These are phyloP conservation scores for Caracal caracal DNA, from an alignment of 2,113 vertebrate species.

Conservation along the genomic window DNA sequence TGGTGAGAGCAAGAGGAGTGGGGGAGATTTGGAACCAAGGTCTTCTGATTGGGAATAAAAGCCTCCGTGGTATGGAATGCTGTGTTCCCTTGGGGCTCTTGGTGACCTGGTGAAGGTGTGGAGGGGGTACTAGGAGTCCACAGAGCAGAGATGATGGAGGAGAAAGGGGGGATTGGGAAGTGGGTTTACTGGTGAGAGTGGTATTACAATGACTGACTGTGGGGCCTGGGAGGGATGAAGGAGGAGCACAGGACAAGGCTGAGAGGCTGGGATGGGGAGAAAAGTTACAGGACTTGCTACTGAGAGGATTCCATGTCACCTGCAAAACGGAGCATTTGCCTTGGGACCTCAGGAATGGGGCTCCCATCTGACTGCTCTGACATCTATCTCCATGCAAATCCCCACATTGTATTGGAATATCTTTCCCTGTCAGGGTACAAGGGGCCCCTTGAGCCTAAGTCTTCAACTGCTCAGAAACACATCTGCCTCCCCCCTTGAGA, in stretches of 20 bases:
- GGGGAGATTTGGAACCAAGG: not conserved
- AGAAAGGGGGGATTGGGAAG: not conserved
- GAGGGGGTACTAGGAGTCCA: not conserved
- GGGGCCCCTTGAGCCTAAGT: not conserved
- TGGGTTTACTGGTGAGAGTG: not conserved
- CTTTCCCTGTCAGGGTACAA: not conserved
- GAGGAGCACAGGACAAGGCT: too few species aligned
- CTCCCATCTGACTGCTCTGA: not conserved
- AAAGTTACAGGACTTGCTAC: not conserved
- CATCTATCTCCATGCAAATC: not conserved
- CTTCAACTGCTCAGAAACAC: not conserved
- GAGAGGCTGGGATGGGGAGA: not conserved
- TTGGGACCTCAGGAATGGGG: not conserved
- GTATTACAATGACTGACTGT: not conserved
- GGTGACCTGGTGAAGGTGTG: not conserved
- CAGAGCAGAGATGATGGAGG: not conserved
- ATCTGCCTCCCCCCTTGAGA: not conserved
- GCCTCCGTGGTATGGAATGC: not conserved
- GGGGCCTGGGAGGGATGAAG: not conserved
- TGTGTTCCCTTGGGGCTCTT: not conserved
- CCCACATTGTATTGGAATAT: accelerated
- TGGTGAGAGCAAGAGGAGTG: not conserved
- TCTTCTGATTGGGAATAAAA: not conserved
- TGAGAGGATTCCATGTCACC: not conserved
- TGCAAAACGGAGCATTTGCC: not conserved